Conservation (phyloP, 1,140 invertebrate species). For the Andrena cerasifolii region DNA sequence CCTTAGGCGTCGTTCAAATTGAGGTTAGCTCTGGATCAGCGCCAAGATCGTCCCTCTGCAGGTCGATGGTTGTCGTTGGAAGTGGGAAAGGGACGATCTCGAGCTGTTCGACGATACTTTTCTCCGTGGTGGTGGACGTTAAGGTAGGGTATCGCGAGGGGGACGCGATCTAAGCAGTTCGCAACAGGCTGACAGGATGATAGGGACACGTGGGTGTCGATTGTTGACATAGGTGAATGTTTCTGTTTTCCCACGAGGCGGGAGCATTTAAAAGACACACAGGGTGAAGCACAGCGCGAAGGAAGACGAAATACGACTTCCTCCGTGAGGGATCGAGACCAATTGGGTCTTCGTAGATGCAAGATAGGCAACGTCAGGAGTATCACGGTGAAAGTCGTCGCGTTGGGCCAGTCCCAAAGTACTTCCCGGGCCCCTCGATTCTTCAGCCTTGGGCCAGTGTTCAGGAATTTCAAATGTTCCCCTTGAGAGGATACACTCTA, state of each 20-base stretch:
- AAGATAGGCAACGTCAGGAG: too few relatives aligned
- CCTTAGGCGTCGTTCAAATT: slow-evolving; percentile 62
- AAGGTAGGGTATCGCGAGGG: background rate
- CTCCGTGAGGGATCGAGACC: too few relatives aligned
- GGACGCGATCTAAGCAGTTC: background rate
- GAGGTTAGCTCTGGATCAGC: background rate
- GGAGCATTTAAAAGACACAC: slow-evolving; percentile 55
- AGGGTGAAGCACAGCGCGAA: slow-evolving; percentile 44
- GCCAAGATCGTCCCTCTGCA: background rate
- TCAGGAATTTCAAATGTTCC: too few relatives aligned
- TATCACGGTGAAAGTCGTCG: background rate
- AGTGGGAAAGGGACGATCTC: background rate
- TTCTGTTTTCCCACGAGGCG: slow-evolving; percentile 33
- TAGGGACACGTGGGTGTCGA: slow-evolving; percentile 7
- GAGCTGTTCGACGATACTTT: background rate
- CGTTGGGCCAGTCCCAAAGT: background rate
- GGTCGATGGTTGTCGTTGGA: background rate
- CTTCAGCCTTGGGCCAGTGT: too few relatives aligned
- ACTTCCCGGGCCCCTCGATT: background rate
- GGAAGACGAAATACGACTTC: too few relatives aligned
- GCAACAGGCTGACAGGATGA: slow-evolving; percentile 2
- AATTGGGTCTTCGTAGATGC: too few relatives aligned
- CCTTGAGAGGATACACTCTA: too few relatives aligned
- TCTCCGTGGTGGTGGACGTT: background rate
- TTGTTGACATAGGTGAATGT: slow-evolving; percentile 49